A percentile compares a stretch with the other conserved stretches of the same genome.
phyloP scores from a whole-genome alignment of 2,113 vertebrate species.

The Dromiciops gliroides region DNA sequence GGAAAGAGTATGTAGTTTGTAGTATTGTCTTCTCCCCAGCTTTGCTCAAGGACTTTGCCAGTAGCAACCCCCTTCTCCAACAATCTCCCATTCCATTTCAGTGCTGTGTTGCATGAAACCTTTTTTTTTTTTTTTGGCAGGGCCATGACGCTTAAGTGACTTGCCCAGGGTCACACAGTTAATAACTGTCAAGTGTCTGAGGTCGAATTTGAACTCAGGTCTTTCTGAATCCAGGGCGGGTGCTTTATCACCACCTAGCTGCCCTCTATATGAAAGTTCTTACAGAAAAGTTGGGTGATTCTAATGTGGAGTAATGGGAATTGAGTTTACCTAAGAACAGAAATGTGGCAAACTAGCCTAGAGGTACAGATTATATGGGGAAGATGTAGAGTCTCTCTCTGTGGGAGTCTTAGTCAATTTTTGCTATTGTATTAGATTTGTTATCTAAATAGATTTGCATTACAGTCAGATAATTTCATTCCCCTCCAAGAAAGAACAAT shows the following conservation, averaged over 20 bases:
- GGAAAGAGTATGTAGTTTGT: background rate
- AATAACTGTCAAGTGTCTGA: no score
- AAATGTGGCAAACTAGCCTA: constrained; percentile 8
- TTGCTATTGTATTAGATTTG: background rate
- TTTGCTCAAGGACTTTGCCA: background rate
- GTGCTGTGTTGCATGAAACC: background rate
- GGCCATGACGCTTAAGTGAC: no score
- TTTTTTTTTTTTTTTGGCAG: no score
- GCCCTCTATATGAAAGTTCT: no score
- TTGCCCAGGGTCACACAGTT: no score
- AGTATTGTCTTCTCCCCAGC: background rate
- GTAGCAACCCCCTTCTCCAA: background rate
- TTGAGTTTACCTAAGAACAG: background rate
- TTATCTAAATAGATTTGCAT: background rate
- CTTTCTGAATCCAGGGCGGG: no score
- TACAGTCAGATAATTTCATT: background rate
- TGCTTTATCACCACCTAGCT: no score
- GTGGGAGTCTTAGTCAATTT: background rate
- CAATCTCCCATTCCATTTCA: background rate
- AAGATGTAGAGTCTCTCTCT: background rate
- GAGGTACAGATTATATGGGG: background rate
- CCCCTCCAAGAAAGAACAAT: background rate
- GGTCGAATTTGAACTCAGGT: no score
- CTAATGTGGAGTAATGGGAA: background rate
- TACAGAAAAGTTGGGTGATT: background rate